Evolutionary conservation across 2,888 invertebrate genomes (phyloP), one percentile per base, ranked within the genome.

Genomic region (Mythimna albipuncta): DNA sequence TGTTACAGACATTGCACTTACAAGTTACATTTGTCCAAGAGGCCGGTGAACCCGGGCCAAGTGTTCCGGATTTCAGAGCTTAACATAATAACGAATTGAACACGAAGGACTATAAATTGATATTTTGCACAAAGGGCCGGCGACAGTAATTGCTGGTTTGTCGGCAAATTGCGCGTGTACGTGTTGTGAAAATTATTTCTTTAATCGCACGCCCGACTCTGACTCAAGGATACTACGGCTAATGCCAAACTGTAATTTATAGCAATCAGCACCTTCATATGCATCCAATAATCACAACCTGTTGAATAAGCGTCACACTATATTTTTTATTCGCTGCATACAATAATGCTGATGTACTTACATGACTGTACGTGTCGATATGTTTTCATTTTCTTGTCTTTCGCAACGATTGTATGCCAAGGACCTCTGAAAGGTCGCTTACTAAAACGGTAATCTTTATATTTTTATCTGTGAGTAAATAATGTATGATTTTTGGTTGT

Each of bases 381-480:
- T 89, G 90, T 91, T 91, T 92, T 91, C 81, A 91, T 92, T 92
- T 92, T 93, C 87, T 90, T 89, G 88, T 90, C 79, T 94, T 93
- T 94, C 90, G 92, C 91, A 94, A 94, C 86, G 77, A 88, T 92
- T 92, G 90, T 93, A 90, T 93, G 93, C 91, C 95, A 94, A 94
- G 95, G 94, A 93, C 92, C 90, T 89, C 89, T 86, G 91, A 94
- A 94, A 96, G 95, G 96, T 93, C 93, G 89, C 87, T 89, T 89
- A 90, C 95, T 94, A 94, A 95, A 94, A 93, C 92, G 92, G 94
- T 91, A 94, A 96, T 96, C 96, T 96, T 95, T 94, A 95, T 95
- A 91, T 93, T 94, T 91, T 93, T 94, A 95, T 94, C 94, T 93
- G 87, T 87, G 83, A 88, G 88, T 89, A 90, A 89, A 91, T 88